Conservation (phyloP, 1,140 invertebrate genomes). For the Apis florea region DNA sequence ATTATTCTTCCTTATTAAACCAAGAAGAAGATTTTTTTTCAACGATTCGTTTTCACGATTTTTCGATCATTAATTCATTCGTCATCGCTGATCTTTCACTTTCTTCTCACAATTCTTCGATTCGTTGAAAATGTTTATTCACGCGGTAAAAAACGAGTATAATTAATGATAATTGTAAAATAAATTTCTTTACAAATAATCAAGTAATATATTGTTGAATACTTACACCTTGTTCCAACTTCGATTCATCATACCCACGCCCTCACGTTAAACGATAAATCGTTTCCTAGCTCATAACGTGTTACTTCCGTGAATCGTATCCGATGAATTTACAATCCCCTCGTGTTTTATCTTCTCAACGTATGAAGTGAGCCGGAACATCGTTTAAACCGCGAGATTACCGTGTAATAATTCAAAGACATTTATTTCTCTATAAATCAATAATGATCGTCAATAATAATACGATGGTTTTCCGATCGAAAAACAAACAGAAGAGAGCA, state of each 20-base stretch:
- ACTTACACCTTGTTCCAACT: too few species aligned
- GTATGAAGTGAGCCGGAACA: neutral
- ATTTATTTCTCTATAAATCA: constrained; percentile 19
- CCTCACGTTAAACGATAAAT: neutral
- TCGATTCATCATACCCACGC: too few species aligned
- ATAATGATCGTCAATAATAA: constrained; percentile 15
- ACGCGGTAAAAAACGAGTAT: too few species aligned
- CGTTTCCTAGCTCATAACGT: neutral
- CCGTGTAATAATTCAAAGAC: constrained; percentile 23
- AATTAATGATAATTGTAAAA: too few species aligned
- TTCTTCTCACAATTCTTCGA: too few species aligned
- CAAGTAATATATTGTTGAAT: too few species aligned
- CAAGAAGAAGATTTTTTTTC: neutral
- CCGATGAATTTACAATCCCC: neutral
- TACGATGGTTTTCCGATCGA: neutral
- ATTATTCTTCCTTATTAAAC: neutral
- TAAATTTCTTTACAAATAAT: too few species aligned
- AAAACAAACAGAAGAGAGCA: neutral
- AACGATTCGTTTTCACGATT: neutral
- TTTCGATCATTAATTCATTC: too few species aligned
- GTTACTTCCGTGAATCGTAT: neutral
- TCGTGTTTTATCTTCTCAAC: neutral
- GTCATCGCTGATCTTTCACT: too few species aligned
- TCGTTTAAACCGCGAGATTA: neutral
- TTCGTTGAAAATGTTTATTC: too few species aligned